Percentiles rank a stretch among this genome's conserved stretches.
Evolutionary conservation across 2,888 invertebrate species (phyloP).

Genomic region (Geophilus truncorum): DNA sequence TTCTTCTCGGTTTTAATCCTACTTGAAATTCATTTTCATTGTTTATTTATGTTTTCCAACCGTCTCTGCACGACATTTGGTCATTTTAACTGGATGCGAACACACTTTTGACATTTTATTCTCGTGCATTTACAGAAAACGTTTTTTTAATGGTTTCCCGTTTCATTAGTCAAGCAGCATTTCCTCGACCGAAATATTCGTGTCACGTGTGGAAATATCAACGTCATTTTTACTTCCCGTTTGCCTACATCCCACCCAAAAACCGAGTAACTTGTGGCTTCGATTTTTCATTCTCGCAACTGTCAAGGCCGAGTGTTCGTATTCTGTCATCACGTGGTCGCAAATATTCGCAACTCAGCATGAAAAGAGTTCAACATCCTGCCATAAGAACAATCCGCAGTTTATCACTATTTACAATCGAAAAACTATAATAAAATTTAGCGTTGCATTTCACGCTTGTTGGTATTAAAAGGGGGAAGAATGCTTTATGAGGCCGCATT

Average conservation of each 20-base stretch:
- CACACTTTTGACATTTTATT: not conserved
- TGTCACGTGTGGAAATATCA: conserved; percentile 5
- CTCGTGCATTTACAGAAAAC: not conserved
- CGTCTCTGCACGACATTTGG: not conserved
- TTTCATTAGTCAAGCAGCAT: conserved; percentile 21
- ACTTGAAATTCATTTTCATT: not conserved
- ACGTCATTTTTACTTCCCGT: conserved; percentile 1
- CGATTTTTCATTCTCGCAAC: not conserved
- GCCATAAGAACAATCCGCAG: not conserved
- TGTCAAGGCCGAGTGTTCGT: conserved; percentile 1
- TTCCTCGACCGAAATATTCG: conserved; percentile 20
- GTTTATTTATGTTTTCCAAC: not conserved
- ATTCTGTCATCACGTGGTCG: not conserved
- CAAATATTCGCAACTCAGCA: not conserved
- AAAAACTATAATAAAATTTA: not conserved
- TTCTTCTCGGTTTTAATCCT: not conserved
- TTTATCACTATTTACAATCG: not conserved
- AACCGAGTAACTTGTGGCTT: not conserved
- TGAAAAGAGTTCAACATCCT: conserved; percentile 1
- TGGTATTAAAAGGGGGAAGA: not conserved
- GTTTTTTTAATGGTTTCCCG: not conserved
- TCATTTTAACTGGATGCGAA: not conserved
- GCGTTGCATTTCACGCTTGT: not conserved
- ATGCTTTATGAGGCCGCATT: not conserved
- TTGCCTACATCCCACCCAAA: conserved; percentile 1